Base-by-base conservation (phyloP, 2,113 vertebrate species). In the Emydura subglobosa region DNA sequence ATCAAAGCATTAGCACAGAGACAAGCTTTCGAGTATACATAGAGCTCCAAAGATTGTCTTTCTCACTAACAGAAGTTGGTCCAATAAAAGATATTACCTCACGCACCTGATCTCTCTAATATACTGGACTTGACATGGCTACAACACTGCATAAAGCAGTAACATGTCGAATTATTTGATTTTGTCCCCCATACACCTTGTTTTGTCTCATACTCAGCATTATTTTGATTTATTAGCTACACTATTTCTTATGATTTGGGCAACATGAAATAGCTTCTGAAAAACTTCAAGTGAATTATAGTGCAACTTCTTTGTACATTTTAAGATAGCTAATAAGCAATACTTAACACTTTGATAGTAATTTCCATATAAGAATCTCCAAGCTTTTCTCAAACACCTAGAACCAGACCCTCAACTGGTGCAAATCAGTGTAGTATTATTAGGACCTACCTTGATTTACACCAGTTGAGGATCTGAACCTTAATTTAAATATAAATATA, bases 341-440 rank as follows among this genome's bases (percentile, higher is more conserved):
- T n/a, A 53, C 0, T 1, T 54, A 61, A 74, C 29, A 8, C 1
- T 79, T 59, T 0, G 29, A 25, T 39, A 25, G 5, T 0, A 0
- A 78, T 12, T 17, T 91, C 68, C 34, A 54, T 42, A 65, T 47
- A 78, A 91, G 59, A 19, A 47, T 21, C 21, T 88, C 13, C 42
- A 27, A 9, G 39, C 53, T 68, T 79, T 79, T 27, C 2, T 29
- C 44, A 86, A 59, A 72, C 1, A 0, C 0, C 21, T 2, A 42
- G 31, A 54, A 61, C 65, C 78, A 54, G 49, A 84, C 47, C 6
- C 0, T 0, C 27, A 42, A 0, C 24, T 10, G 76, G 12, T 68
- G 13, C 1, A 0, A 76, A 31, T 17, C 0, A 1, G 8, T 39
- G 3, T 10, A 11, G 9, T 82, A 50, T 9, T 34, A 19, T 47